These are phyloP conservation scores for Troides oblongomaculatus DNA, from an alignment of 2,888 invertebrate species.

Conservation along the genomic window DNA sequence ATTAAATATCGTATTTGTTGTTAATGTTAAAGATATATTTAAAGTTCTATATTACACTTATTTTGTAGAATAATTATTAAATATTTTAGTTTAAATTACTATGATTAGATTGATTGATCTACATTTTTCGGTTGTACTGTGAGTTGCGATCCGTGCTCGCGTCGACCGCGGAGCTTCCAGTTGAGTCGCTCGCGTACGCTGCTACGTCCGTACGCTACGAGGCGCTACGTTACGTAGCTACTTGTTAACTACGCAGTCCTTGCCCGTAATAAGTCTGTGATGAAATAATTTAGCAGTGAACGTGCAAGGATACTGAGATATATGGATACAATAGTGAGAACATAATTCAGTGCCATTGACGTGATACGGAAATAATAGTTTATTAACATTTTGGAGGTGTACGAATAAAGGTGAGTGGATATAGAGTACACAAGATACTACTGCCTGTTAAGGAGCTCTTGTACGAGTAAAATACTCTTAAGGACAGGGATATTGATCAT, in stretches of 20 bases:
- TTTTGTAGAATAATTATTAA: not conserved
- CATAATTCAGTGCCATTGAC: slow-evolving; percentile 44
- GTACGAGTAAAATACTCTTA: slow-evolving; percentile 47
- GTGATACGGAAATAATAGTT: slow-evolving; percentile 35
- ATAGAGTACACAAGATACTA: slow-evolving; percentile 54
- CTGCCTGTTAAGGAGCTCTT: slow-evolving; percentile 47
- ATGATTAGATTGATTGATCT: slow-evolving; percentile 37
- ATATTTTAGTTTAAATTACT: not conserved
- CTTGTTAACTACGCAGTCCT: slow-evolving; percentile 46
- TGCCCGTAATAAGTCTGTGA: slow-evolving; percentile 36
- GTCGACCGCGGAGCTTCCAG: slow-evolving; percentile 61
- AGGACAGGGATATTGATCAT: slow-evolving; percentile 74
- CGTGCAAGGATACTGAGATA: slow-evolving; percentile 47
- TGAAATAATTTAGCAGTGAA: slow-evolving; percentile 51
- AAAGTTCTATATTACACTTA: not conserved
- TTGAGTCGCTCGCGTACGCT: slow-evolving; percentile 61
- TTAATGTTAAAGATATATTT: too few species aligned
- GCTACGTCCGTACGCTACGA: slow-evolving; percentile 66
- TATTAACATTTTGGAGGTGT: slow-evolving; percentile 34
- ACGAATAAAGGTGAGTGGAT: slow-evolving; percentile 59
- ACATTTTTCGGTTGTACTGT: slow-evolving; percentile 47
- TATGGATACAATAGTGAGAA: slow-evolving; percentile 45
- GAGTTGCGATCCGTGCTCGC: slow-evolving; percentile 60
- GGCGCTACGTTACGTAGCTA: slow-evolving; percentile 57
- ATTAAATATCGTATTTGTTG: too few species aligned